Base-by-base conservation (phyloP, 2,888 invertebrate genomes). In the Leptinotarsa rubiginosa region DNA sequence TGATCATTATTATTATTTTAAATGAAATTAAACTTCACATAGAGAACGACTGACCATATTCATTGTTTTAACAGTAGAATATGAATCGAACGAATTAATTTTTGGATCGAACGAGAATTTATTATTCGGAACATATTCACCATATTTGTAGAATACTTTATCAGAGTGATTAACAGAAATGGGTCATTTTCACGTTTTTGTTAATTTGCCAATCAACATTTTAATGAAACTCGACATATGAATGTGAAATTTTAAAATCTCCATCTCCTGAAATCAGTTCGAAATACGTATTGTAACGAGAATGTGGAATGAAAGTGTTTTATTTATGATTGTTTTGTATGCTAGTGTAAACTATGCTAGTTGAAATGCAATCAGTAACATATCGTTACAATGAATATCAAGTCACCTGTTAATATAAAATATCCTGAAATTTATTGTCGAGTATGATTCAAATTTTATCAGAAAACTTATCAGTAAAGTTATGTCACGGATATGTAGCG, bases 221-320 rank as follows among this genome's bases (percentile, higher is more conserved):
- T 62, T 62, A 16, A 62, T 62, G n/a, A 15, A 62, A 62, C 62
- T 16, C 15, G 15, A 25, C 41, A 41, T 25, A n/a, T 16, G 62
- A n/a, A 62, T 62, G 25, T 62, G 15, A 62, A 62, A 62, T 62
- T 62, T 62, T 62, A 16, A 31, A 62, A 62, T 31, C 31, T n/a
- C 16, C 31, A 62, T 62, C 25, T n/a, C 31, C 31, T 31, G 16
- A 5, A 31, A 15, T n/a, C 31, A 25, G 25, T 62, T 31, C 31
- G 16, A 3, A 15, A 16, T 15, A 2, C 25, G 15, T 15, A 62
- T 62, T n/a, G 25, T 31, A 25, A 62, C 62, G 31, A 62, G 4
- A 16, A 3, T 31, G n/a, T 50, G 50, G n/a, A 50, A 50, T n/a
- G n/a, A 50, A 15, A n/a, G 12, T 13, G 50, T 50, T 50, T 50